Base-by-base conservation (phyloP, 2,888 invertebrate genomes). In the Dendrolimus houi region DNA sequence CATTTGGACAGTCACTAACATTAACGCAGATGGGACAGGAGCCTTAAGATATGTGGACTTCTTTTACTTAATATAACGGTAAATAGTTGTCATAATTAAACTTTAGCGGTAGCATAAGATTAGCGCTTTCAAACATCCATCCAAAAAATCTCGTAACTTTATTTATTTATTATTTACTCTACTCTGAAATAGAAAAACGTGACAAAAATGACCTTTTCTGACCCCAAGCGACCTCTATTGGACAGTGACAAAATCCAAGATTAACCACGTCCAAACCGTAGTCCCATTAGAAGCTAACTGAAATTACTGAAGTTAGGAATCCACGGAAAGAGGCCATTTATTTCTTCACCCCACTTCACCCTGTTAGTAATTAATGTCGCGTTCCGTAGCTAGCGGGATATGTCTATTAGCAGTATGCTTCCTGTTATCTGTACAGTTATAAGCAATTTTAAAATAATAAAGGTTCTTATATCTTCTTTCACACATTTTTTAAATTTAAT, bases 221-320 rank as follows among this genome's bases (percentile, higher is more conserved):
- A 47, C 47, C 41, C 52, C 61, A 63, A 63, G 59, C 61, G 55
- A 66, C 55, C 59, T 62, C 62, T 63, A 53, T 59, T 59, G 60
- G 58, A 58, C 60, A 55, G 58, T 55, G 54, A 63, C 59, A 65
- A 62, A 63, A 65, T 67, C 58, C 65, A 61, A 72, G 70, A 77
- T 74, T 71, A 74, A 68, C 66, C 70, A 71, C 71, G 72, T 66
- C 61, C 67, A 67, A 72, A 62, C 69, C 47, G 47, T 69, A 67
- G 59, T 63, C 62, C 75, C 74, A 73, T 79, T 82, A 75, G 72
- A 70, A 65, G 70, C 70, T 76, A 71, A 78, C 76, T 70, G 72
- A 72, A 79, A 80, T 81, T 72, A 75, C 74, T 64, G 67, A 79
- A 76, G 74, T 76, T 76, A 69, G 74, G 74, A 71, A 69, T 64